Evolutionary conservation across 2,888 invertebrate species (phyloP), one percentile per base, ranked within the genome.

Genomic region (Phlogophora meticulosa): DNA sequence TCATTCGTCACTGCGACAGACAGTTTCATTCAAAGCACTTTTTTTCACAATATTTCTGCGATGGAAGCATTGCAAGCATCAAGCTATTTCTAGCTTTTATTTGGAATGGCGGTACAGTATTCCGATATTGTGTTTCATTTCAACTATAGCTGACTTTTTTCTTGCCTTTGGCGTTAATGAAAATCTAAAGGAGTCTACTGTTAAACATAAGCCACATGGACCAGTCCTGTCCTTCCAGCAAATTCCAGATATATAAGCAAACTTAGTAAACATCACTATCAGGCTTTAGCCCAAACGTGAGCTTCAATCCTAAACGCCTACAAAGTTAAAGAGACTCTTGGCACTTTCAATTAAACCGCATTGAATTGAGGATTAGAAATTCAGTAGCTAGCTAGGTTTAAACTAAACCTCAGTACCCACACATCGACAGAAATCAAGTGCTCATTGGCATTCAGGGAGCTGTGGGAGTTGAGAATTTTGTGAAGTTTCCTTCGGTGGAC

Each of bases 401-500:
- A 74, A 70, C 68, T 49, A 22, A 71, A 61, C 57, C 71, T 32
- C 69, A 65, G 61, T 57, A 49, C 53, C 48, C 66, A 56, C 66
- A 73, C 71, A 70, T 53, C 56, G 68, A 76, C 67, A 70, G 73
- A 73, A 81, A 73, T 68, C 75, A 66, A 81, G 61, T 58, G 62
- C 62, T 79, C 72, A 80, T 82, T 80, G 65, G 66, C 49, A 82
- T 82, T 78, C 76, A 64, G 62, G 51, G 42, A 70, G 62, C 65
- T 57, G 45, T 4, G 22, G 32, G n/a, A 67, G 68, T 73, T 69
- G 43, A 67, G 46, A 76, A 73, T 77, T 77, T 66, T 63, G 69
- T 66, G 24, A 60, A 81, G 77, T 75, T 82, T 72, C 66, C 52
- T 46, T 46, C 48, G 51, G 7, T 34, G 28, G 57, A 70, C 68